Evolutionary conservation across 2,888 invertebrate species (phyloP).

Genomic region (Nematopogon swammerdamellus): DNA sequence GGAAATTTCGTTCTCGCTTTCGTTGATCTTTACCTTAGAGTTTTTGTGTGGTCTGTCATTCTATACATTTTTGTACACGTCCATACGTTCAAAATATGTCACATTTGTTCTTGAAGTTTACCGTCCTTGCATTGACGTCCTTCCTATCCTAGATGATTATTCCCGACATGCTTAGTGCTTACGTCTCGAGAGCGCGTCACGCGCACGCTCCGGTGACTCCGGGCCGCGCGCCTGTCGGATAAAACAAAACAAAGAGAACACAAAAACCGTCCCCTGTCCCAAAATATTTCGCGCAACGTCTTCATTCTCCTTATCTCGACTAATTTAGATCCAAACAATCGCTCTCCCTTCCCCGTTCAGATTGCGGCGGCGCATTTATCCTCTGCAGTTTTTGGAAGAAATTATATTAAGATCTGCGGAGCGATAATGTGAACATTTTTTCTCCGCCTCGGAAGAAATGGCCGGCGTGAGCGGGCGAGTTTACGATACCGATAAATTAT

Average conservation of each 20-base stretch:
- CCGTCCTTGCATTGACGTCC: no score
- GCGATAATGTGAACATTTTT: conserved; percentile 46
- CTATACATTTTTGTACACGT: no score
- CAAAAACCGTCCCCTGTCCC: conserved; percentile 18
- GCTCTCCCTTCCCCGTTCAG: conserved; percentile 39
- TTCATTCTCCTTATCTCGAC: conserved; percentile 29
- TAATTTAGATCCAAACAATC: conserved; percentile 49
- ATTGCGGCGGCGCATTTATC: conserved; percentile 43
- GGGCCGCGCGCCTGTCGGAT: conserved; percentile 2
- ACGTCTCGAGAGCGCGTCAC: no score
- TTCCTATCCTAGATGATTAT: no score
- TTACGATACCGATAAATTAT: conserved; percentile 41
- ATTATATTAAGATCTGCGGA: conserved; percentile 48
- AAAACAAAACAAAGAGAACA: conserved; percentile 24
- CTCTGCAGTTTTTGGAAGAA: conserved; percentile 46
- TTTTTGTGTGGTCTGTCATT: no score
- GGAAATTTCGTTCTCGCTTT: no score
- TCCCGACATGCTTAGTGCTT: no score
- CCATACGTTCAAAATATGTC: no score
- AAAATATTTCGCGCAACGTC: neutral
- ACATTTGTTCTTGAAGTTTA: no score
- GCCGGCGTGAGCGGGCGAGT: conserved; percentile 27
- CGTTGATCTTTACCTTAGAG: no score
- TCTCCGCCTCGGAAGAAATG: conserved; percentile 24
- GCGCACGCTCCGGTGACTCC: no score